Base-by-base conservation (phyloP, 2,797 vertebrate genomes). In the Hipposideros larvatus region DNA sequence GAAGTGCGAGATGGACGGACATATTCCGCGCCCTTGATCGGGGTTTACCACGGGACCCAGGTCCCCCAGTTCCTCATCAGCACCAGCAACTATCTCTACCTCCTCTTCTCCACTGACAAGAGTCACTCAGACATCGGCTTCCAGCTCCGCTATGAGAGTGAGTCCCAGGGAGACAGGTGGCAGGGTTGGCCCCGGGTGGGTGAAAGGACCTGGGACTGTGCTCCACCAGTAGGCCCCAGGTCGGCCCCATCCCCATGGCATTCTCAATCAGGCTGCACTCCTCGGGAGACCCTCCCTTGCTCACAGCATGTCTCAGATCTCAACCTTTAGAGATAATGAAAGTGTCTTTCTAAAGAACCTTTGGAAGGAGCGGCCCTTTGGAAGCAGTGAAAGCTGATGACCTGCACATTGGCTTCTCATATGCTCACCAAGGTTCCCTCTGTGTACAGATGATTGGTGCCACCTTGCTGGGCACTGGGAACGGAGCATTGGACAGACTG, bases 51-150 rank as follows among this genome's bases (percentile, higher is more conserved):
- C 8, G 99, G 99, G 37, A 99, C 99, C 24, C 99, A 99, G 98
- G 99, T 99, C 73, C 99, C 99, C 11, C 99, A 99, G 99, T 99
- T 99, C 98, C 99, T 99, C 96, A 99, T 99, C 98, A 99, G 99
- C 98, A 99, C 99, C 98, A 99, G 99, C 98, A 99, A 99, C 98
- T 99, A 99, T 98, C 98, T 99, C 88, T 99, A 98, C 96, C 99
- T 99, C 18, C 99, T 99, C 82, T 99, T 99, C 98, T 99, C 99
- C 48, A 99, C 99, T 0, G 99, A 99, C 98, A 99, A 99, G 98
- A 99, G 99, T 97, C 99, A 99, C 98, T 99, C 99, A 0, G 99
- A 99, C 97, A 95, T 99, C 0, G 99, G 99, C 95, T 99, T 99
- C 98, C 99, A 99, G 97, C 99, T 99, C 97, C 99, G 99, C 88